phyloP scores from a whole-genome alignment of 2,113 vertebrate genomes.

The Salvator merianae region DNA sequence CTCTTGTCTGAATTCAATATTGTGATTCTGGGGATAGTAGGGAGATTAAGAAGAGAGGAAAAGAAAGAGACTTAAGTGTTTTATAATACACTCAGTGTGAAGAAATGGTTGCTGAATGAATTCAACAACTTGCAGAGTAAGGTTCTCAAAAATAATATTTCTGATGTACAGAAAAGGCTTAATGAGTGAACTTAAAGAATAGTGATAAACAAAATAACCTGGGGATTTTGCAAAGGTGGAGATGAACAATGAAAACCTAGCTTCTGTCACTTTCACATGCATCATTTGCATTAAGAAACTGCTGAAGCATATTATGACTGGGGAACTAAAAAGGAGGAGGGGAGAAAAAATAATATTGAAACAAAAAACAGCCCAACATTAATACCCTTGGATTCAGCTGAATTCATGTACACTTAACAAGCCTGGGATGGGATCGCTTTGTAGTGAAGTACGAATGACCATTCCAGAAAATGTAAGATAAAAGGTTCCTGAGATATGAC shows the following conservation, averaged over 20 bases:
- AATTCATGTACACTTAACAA: not conserved
- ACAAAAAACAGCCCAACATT: not conserved
- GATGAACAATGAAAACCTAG: not conserved
- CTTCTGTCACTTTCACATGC: not conserved
- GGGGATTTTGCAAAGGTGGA: not conserved
- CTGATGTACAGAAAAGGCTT: not conserved
- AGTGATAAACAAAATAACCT: not conserved
- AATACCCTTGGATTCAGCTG: not conserved
- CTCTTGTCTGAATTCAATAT: slow-evolving; percentile 12
- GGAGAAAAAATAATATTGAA: not conserved
- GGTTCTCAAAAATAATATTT: not conserved
- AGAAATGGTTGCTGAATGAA: slow-evolving; percentile 13
- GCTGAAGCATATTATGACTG: not conserved
- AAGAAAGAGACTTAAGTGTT: not conserved
- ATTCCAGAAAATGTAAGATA: not conserved
- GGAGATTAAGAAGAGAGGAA: not conserved
- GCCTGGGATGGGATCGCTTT: not conserved
- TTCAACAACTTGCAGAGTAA: fast-evolving
- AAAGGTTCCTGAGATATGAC: not conserved
- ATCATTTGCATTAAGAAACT: not conserved
- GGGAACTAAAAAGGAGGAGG: not conserved
- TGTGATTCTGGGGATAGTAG: not conserved
- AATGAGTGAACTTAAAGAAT: not conserved
- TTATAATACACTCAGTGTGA: not conserved
- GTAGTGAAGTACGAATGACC: not conserved